Percentiles rank a stretch among this genome's conserved stretches.
Evolutionary conservation across 1,140 invertebrate species (phyloP).

Genomic region (Ganaspis sp.): DNA sequence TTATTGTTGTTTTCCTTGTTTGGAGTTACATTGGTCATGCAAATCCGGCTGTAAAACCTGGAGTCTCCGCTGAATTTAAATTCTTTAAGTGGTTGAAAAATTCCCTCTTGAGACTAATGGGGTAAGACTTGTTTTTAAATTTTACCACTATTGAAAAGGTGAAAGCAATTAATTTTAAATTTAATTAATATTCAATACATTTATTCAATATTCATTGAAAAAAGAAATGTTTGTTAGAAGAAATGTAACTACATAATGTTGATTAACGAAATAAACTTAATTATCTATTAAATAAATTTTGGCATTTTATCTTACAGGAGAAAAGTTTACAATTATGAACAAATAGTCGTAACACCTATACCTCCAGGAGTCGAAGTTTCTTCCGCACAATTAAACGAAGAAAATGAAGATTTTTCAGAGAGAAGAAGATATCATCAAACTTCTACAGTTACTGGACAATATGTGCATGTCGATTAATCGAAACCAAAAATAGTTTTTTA

Average conservation of each 20-base stretch:
- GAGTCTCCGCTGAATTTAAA: conserved; percentile 91
- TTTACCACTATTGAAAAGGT: no score
- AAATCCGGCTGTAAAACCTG: conserved; percentile 95
- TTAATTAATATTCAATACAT: background rate
- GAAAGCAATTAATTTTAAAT: background rate
- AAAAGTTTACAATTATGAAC: conserved; percentile 88
- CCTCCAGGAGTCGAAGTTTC: conserved; percentile 88
- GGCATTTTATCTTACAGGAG: conserved; percentile 75
- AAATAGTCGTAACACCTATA: conserved; percentile 92
- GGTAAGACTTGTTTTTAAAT: conserved; percentile 78
- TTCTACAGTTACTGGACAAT: conserved; percentile 86
- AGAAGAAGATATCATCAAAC: conserved; percentile 95
- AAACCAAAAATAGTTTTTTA: background rate
- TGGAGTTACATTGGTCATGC: conserved; percentile 96
- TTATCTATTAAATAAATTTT: background rate
- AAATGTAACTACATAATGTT: no score
- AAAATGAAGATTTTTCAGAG: conserved; percentile 95
- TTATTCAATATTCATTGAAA: no score
- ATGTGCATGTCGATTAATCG: conserved; percentile 79
- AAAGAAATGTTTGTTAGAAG: no score
- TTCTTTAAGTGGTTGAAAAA: conserved; percentile 90
- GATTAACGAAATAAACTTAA: no score
- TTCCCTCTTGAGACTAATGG: conserved; percentile 84
- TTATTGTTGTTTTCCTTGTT: conserved; percentile 87
- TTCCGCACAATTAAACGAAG: conserved; percentile 92